These are phyloP conservation scores for Anguilla marmorata DNA, from an alignment of 2,797 vertebrate genomes.

Conservation along the genomic window DNA sequence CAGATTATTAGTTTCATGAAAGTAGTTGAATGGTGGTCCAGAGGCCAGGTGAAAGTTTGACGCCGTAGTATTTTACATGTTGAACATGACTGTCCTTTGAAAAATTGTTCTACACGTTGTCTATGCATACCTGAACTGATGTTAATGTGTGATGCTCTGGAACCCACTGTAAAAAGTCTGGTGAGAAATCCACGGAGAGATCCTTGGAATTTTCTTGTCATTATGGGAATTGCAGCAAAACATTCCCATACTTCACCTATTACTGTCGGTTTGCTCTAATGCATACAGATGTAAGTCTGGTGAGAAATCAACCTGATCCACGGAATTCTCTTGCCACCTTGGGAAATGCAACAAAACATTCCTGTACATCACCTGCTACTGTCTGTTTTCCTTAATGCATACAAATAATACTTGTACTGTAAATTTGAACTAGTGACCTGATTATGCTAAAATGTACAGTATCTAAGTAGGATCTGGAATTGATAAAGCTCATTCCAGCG, in stretches of 20 bases:
- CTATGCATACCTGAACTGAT: background rate
- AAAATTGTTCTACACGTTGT: background rate
- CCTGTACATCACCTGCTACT: no score
- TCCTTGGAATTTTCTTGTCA: background rate
- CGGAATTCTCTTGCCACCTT: no score
- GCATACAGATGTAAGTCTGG: background rate
- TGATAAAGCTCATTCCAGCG: background rate
- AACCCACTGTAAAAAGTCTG: background rate
- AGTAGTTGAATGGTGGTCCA: background rate
- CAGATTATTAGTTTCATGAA: background rate
- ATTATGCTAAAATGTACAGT: background rate
- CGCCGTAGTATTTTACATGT: background rate
- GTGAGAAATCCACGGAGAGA: background rate
- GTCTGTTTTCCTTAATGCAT: no score
- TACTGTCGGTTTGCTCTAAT: background rate
- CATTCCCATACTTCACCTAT: background rate
- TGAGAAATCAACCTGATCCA: no score
- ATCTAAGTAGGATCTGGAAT: background rate
- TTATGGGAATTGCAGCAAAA: background rate
- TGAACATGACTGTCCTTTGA: background rate
- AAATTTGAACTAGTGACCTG: no score
- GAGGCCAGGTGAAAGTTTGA: background rate
- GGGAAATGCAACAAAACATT: no score
- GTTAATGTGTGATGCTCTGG: background rate
- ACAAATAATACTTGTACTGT: no score